Evolutionary conservation across 53 echinoderm and acorn worm genomes (phyloP), one percentile per base, ranked within the genome.

Genomic region (Pentamera pediparva): DNA sequence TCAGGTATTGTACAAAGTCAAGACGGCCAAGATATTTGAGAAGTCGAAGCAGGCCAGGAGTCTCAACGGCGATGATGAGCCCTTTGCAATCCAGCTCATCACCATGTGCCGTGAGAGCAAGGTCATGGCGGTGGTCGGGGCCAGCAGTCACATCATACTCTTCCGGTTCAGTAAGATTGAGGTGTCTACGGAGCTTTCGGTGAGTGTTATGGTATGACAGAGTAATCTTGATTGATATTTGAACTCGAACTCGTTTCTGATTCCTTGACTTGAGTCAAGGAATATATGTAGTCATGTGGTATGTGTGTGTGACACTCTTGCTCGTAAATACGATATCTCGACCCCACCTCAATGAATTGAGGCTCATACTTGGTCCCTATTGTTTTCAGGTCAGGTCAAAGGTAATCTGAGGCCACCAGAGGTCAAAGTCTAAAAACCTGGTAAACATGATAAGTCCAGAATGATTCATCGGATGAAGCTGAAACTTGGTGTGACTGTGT

Each of bases 21-120:
- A 95, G 77, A 95, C 95, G 3, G 86, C 95, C 38, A 95, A 95
- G 67, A 87, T 95, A n/a, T 95, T 95, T 81, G 95, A 95, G 75
- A 95, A 85, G 75, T 81, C 85, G 39, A 93, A 93, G 65, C 89
- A 93, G 43, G 87, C 85, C 38, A 82, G 83, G 65, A 91, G 90
- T 59, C 83, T 95, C 28, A 87, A 95, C 47, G 95, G 95, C 0
- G 95, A 90, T 3, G 90, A 91, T 56, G 90, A 87, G 39, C 90
- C 90, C 22, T 95, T 87, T 77, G 95, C 95, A 36, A 83, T 95
- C 65, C 94, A 95, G 78, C 76, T 87, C 77, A 81, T 95, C 59
- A 85, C 85, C 41, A 82, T 95, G 62, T 95, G 95, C 76, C 65
- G 78, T 6, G 95, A 95, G 58, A 95, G 95, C 53, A 76, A 90